Evolutionary conservation across 2,888 invertebrate genomes (phyloP), one percentile per base, ranked within the genome.

Genomic region (Torymus tubicola): DNA sequence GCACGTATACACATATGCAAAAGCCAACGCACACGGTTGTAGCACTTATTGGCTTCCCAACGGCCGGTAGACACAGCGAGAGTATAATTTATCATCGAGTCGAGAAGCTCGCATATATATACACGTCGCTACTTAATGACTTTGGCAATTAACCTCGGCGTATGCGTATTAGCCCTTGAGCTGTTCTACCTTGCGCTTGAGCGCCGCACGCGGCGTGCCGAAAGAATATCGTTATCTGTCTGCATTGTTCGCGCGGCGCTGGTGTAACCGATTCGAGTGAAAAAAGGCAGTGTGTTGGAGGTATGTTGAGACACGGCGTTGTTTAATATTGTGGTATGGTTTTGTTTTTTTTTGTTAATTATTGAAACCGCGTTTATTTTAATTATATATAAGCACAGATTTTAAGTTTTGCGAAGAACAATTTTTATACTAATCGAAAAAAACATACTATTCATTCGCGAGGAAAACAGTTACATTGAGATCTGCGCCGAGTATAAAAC

Each of bases 101-200:
- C 61, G 55, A 77, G 53, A 21, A 77, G 64, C 42, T 21, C 2
- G 21, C 21, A 21, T 21, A 21, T 2, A 21, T 2, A 2, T 21
- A 21, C 21, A 2, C 63, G 12, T 18, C 42, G 31, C 60, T 77
- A 64, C 55, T 57, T 79, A 79, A 79, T 69, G 79, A 79, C 79
- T 79, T 73, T 73, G 3, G 79, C 63, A 79, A 79, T 79, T 79
- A 79, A 53, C 68, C 69, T 76, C 53, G 76, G n/a, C 42, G 52
- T 57, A n/a, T 8, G 60, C n/a, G 16, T 67, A 64, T 55, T 31
- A 58, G 74, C 57, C 65, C 57, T 52, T 60, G 52, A 75, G 52
- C 60, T 2, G 8, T 2, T 2, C 60, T 50, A 11, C 16, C 31
- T 61, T 14, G 60, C 50, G 4, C n/a, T 31, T 16, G 3, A 31